Percentiles rank a stretch among this genome's conserved stretches.
Conservation (phyloP, 2,888 invertebrate genomes). For the Glyphotaelius pellucidus region DNA sequence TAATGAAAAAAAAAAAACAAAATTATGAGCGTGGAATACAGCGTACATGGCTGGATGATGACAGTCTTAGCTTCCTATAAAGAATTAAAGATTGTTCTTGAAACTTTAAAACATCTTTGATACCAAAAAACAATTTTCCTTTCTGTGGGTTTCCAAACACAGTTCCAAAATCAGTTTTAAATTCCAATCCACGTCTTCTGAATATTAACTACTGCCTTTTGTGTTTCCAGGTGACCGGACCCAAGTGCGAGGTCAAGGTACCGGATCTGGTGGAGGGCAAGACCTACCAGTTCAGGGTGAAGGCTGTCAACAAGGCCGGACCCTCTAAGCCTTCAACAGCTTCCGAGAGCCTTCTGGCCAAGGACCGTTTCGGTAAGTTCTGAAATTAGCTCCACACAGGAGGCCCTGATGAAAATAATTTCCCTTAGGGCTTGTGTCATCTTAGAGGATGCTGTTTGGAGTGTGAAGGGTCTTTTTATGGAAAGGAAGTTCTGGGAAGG, state of each 20-base stretch:
- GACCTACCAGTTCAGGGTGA: conserved; percentile 96
- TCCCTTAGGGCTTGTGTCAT: neutral
- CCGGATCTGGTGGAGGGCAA: conserved; percentile 95
- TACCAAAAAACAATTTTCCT: neutral
- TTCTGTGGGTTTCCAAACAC: neutral
- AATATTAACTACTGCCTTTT: neutral
- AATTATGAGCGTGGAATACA: no score
- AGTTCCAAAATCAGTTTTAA: no score
- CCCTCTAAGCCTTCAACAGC: conserved; percentile 91
- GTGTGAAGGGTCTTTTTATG: no score
- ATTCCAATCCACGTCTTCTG: neutral
- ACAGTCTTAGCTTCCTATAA: no score
- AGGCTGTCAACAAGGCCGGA: conserved; percentile 97
- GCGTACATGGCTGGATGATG: no score
- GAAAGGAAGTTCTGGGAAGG: no score
- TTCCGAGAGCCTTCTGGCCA: conserved; percentile 89
- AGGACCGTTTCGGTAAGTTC: conserved; percentile 86
- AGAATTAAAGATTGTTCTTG: no score
- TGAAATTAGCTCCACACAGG: no score
- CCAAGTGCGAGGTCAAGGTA: conserved; percentile 91
- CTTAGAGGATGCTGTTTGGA: no score
- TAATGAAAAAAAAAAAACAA: no score
- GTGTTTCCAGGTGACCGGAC: conserved; percentile 81
- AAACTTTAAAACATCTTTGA: no score
- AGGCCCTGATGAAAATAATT: no score